phyloP scores from a whole-genome alignment of 2,113 vertebrate species.

The Hymenochirus boettgeri region DNA sequence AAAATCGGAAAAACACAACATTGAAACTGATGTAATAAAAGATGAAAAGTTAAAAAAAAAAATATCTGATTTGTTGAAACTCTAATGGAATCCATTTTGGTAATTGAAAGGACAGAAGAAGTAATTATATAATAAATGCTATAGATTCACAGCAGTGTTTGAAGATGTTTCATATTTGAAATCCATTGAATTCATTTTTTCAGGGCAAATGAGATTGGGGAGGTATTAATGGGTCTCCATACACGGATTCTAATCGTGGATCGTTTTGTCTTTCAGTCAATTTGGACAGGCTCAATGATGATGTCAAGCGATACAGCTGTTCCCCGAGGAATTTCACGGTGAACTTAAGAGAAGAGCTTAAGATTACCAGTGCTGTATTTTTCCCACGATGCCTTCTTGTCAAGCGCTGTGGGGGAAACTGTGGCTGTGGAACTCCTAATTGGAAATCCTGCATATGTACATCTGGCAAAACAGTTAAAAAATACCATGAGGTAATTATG shows the following conservation, averaged over 20 bases:
- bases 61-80: too few species aligned
- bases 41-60: too few species aligned
- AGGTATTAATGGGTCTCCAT: too few species aligned
- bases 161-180: too few species aligned
- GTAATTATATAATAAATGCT: too few species aligned
- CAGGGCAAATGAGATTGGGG: too few species aligned
- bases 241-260: not conserved
- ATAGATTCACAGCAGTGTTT: too few species aligned
- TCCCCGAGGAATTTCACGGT: slow-evolving; percentile 91
- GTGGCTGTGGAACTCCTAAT: slow-evolving; percentile 77
- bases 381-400: slow-evolving; percentile 93
- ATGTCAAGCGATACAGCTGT: slow-evolving; percentile 92
- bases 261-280: slow-evolving; percentile 71
- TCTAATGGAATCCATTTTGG: too few species aligned
- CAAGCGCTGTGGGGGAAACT: slow-evolving; percentile 91
- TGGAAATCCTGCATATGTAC: slow-evolving; percentile 85
- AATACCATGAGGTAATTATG: slow-evolving; percentile 92
- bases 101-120: too few species aligned
- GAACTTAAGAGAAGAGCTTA: slow-evolving; percentile 88
- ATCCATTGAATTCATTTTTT: too few species aligned
- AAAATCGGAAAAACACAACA: too few species aligned
- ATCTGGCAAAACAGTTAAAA: slow-evolving; percentile 76
- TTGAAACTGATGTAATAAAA: too few species aligned
- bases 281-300: slow-evolving; percentile 86
- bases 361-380: slow-evolving; percentile 78